A percentile compares a stretch with the other conserved stretches of the same genome.
These are phyloP conservation scores for Cydia strobilella DNA, from an alignment of 1,140 invertebrate species.

Conservation along the genomic window DNA sequence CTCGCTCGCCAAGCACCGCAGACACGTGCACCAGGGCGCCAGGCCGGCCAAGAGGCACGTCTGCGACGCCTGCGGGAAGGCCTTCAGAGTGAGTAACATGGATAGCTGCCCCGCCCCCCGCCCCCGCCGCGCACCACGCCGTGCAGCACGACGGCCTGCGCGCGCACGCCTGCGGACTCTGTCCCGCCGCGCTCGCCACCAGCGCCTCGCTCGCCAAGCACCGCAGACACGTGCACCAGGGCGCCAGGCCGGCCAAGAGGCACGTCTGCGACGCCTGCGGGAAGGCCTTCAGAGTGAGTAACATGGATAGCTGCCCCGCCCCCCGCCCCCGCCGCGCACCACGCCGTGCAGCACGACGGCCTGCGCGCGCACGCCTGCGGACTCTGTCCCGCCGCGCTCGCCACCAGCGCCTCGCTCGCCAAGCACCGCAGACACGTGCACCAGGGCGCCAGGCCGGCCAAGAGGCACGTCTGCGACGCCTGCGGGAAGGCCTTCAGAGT, in stretches of 20 bases:
- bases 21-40: slow-evolving; percentile 53
- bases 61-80: slow-evolving; percentile 65
- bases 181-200: slow-evolving; percentile 55
- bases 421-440: slow-evolving; percentile 59
- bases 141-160: too few relatives aligned
- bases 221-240: slow-evolving; percentile 53
- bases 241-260: slow-evolving; percentile 45
- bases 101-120: slow-evolving; percentile 50
- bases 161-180: too few relatives aligned
- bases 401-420: background rate
- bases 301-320: slow-evolving; percentile 44
- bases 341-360: too few relatives aligned
- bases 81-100: slow-evolving; percentile 57
- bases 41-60: slow-evolving; percentile 52
- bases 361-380: too few relatives aligned
- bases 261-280: slow-evolving; percentile 68
- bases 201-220: slow-evolving; percentile 55
- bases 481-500: slow-evolving; percentile 68
- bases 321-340: too few relatives aligned
- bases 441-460: slow-evolving; percentile 49
- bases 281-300: slow-evolving; percentile 62
- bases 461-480: slow-evolving; percentile 58
- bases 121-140: slow-evolving; percentile 52
- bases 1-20: slow-evolving; percentile 53
- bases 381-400: slow-evolving; percentile 48